Percentiles rank a stretch among this genome's conserved stretches.
These are phyloP conservation scores for Marasmarcha lunaedactyla DNA, from an alignment of 2,888 invertebrate genomes.

Conservation along the genomic window DNA sequence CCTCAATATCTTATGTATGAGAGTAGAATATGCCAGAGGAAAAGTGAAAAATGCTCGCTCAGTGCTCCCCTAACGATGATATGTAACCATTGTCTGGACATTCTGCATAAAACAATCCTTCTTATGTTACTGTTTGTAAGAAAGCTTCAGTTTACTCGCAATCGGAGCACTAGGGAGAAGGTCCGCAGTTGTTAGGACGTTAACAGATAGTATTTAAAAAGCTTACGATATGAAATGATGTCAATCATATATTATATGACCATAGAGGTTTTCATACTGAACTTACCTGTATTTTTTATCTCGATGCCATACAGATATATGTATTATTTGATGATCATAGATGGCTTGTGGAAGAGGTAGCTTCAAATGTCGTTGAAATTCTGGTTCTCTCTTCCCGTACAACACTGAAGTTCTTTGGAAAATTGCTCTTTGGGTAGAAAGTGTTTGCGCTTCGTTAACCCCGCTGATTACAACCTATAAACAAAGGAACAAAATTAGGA, in stretches of 20 bases:
- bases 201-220: no score
- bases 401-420: slow-evolving; percentile 86
- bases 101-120: neutral
- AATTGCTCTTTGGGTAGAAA: slow-evolving; percentile 65
- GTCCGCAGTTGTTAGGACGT: no score
- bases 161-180: no score
- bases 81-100: slow-evolving; percentile 13
- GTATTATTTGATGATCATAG: slow-evolving; percentile 73
- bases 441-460: slow-evolving; percentile 41
- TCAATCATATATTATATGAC: no score
- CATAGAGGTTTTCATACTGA: no score
- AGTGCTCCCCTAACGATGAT: slow-evolving; percentile 21
- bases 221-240: no score
- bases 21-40: slow-evolving; percentile 40
- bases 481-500: slow-evolving; percentile 7
- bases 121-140: no score
- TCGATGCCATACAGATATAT: slow-evolving; percentile 89
- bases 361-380: slow-evolving; percentile 83
- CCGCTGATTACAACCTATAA: slow-evolving; percentile 71
- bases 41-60: slow-evolving; percentile 39
- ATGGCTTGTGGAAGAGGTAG: slow-evolving; percentile 70
- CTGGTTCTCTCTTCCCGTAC: slow-evolving; percentile 80
- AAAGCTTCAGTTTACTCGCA: no score
- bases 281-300: slow-evolving; percentile 82
- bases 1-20: slow-evolving; percentile 66